Conservation (phyloP, 2,113 vertebrate species). For the Grammomys surdaster region DNA sequence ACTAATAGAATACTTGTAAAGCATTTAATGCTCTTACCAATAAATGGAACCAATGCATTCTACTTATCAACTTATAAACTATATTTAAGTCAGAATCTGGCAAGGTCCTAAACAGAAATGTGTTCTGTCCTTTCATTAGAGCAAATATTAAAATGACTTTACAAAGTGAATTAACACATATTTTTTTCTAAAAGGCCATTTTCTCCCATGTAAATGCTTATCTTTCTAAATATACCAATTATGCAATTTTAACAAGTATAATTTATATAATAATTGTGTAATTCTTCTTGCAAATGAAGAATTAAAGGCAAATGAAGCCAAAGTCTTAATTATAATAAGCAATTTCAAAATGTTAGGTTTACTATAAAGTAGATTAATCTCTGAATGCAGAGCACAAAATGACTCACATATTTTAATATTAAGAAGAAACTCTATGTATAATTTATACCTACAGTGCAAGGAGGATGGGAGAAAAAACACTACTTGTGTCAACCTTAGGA, state of each 20-base stretch:
- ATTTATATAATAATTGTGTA: conserved; percentile 25
- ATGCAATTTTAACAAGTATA: not conserved
- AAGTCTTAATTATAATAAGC: conserved; percentile 61
- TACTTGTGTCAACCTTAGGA: conserved; percentile 72
- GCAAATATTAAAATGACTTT: conserved; percentile 38
- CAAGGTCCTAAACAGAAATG: conserved; percentile 15
- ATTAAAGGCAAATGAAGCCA: conserved; percentile 40
- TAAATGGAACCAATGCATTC: not conserved
- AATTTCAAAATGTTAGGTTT: conserved; percentile 57
- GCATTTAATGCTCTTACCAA: not conserved
- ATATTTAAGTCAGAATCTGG: conserved; percentile 46
- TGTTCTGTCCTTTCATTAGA: conserved; percentile 15
- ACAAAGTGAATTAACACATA: not conserved
- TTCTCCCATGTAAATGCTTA: not conserved
- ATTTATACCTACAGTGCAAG: conserved; percentile 64
- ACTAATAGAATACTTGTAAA: not conserved
- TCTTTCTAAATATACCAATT: conserved; percentile 41
- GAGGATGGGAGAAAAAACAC: conserved; percentile 28
- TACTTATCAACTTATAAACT: conserved; percentile 50
- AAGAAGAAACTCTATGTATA: conserved; percentile 70
- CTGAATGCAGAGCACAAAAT: conserved; percentile 62
- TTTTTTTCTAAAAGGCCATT: not conserved
- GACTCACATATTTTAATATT: conserved; percentile 75
- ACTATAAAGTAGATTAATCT: conserved; percentile 49
- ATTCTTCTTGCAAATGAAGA: conserved; percentile 48